Conservation (phyloP, 2,113 vertebrate genomes). For the Ornithorhynchus anatinus region DNA sequence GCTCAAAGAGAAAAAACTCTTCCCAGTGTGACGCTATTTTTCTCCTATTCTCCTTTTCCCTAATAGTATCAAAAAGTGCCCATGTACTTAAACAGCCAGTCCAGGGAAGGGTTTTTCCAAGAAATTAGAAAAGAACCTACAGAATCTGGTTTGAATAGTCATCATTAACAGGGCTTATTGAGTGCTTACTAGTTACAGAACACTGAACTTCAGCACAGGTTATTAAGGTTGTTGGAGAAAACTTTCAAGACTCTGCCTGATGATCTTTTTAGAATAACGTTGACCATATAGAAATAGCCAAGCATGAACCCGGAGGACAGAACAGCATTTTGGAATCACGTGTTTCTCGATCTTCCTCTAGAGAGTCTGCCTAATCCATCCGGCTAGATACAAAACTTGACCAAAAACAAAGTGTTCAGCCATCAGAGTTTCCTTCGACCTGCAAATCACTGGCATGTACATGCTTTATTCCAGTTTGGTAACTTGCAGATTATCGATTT, state of each 20-base stretch:
- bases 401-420: slow-evolving; percentile 25
- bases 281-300: background rate
- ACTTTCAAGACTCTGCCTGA: background rate
- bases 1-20: no score
- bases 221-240: slow-evolving; percentile 1
- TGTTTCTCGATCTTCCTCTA: background rate
- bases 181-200: no score
- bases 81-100: no score
- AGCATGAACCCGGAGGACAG: background rate
- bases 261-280: background rate
- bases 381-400: background rate
- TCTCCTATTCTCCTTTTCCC: no score
- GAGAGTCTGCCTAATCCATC: background rate
- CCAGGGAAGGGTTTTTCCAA: no score
- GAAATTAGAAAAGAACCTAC: no score
- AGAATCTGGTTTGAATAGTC: no score
- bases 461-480: slow-evolving; percentile 55
- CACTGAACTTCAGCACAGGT: slow-evolving; percentile 9
- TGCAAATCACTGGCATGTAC: slow-evolving; percentile 44
- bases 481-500: slow-evolving; percentile 69
- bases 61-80: no score
- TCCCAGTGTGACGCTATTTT: no score
- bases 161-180: no score
- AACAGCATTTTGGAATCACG: background rate
- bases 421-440: slow-evolving; percentile 43